phyloP scores from a whole-genome alignment of 2,888 invertebrate genomes.

The Pseudoips prasinana region DNA sequence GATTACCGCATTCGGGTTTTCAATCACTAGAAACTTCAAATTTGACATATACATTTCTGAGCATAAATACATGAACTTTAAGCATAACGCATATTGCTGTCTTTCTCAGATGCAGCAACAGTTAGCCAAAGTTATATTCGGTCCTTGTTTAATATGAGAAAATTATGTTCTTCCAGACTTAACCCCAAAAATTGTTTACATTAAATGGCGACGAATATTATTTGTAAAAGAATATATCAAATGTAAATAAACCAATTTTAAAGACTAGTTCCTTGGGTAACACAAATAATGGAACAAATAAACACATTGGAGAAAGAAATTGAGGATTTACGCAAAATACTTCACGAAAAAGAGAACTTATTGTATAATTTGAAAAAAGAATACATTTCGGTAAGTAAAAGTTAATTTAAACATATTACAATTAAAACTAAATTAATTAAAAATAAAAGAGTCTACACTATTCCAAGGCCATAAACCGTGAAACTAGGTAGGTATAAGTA shows the following conservation, averaged over 20 bases:
- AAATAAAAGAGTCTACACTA: too few relatives aligned
- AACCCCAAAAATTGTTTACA: too few relatives aligned
- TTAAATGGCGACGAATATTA: too few relatives aligned
- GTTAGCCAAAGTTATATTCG: too few relatives aligned
- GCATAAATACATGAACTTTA: too few relatives aligned
- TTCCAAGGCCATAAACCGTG: too few relatives aligned
- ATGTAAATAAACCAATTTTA: neutral
- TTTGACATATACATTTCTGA: neutral
- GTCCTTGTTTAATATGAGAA: neutral
- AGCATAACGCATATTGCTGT: too few relatives aligned
- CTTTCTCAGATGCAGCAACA: too few relatives aligned
- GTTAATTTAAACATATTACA: neutral
- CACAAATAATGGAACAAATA: conserved; percentile 48
- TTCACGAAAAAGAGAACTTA: conserved; percentile 75
- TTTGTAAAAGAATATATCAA: neutral
- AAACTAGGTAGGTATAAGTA: too few relatives aligned
- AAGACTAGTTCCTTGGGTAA: too few relatives aligned
- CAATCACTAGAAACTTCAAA: conserved; percentile 17
- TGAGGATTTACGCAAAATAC: conserved; percentile 57
- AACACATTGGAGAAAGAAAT: conserved; percentile 71
- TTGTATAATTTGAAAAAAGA: conserved; percentile 63
- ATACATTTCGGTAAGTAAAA: conserved; percentile 48
- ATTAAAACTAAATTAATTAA: too few relatives aligned
- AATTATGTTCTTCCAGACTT: neutral
- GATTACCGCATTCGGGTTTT: too few relatives aligned